Conservation (phyloP, 1,140 invertebrate genomes). For the Colletes latitarsis region DNA sequence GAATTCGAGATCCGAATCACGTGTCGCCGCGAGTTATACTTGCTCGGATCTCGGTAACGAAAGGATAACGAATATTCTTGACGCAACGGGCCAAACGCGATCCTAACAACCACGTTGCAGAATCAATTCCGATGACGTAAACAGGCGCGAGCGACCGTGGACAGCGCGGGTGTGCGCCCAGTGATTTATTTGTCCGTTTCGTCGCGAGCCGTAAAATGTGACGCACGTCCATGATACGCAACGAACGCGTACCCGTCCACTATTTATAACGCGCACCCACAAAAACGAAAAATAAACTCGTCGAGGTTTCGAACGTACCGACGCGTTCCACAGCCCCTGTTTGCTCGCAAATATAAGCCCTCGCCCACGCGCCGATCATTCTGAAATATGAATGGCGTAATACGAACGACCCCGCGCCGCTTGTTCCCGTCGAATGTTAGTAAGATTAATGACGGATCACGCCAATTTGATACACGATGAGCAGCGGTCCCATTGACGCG, state of each 20-base stretch:
- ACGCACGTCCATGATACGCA: constrained; percentile 4
- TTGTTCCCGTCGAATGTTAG: background rate
- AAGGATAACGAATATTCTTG: too few species aligned
- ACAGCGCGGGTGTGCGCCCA: background rate
- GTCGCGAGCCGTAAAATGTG: constrained; percentile 14
- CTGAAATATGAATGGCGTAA: constrained; percentile 30
- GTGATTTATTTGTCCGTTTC: constrained; percentile 37
- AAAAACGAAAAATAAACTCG: constrained; percentile 30
- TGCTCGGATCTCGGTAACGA: too few species aligned
- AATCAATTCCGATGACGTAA: constrained; percentile 30
- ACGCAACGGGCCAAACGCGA: too few species aligned
- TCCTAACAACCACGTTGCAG: background rate
- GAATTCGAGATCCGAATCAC: too few species aligned
- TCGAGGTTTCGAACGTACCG: background rate
- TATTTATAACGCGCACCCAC: constrained; percentile 34
- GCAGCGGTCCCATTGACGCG: background rate
- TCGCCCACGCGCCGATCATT: background rate
- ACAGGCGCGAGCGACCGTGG: background rate
- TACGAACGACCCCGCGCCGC: background rate
- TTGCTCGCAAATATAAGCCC: constrained; percentile 14
- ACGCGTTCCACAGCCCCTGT: background rate
- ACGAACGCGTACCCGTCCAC: background rate
- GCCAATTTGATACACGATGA: background rate
- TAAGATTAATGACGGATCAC: constrained; percentile 3
- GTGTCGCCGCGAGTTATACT: too few species aligned